Conservation (phyloP, 1,140 invertebrate genomes). For the Mamestra configurata region DNA sequence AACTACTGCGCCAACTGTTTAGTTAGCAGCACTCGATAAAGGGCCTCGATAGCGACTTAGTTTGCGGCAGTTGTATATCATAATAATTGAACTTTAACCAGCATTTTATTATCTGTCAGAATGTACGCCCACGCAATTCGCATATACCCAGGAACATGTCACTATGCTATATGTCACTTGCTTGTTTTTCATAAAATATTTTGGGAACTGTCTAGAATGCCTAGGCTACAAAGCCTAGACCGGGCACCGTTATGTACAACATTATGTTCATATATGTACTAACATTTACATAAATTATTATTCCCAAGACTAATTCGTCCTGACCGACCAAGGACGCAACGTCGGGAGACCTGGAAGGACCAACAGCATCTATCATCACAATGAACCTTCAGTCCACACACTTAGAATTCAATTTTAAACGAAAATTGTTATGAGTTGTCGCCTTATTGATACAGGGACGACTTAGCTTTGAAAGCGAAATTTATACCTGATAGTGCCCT, state of each 20-base stretch:
- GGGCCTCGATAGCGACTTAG: no score
- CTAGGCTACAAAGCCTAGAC: conserved; percentile 48
- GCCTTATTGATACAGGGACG: conserved; percentile 57
- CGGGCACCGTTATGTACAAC: conserved; percentile 60
- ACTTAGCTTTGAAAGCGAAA: conserved; percentile 84
- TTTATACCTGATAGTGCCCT: conserved; percentile 74
- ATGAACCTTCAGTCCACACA: conserved; percentile 22
- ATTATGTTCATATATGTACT: conserved; percentile 71
- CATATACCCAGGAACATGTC: neutral
- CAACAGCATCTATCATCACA: conserved; percentile 56
- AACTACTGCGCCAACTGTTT: no score
- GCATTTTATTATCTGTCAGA: no score
- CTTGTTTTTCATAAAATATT: conserved; percentile 26
- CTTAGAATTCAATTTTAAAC: conserved; percentile 52
- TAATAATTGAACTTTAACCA: no score
- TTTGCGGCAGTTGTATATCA: no score
- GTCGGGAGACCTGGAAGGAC: conserved; percentile 77
- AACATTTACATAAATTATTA: conserved; percentile 87
- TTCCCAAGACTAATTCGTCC: conserved; percentile 85
- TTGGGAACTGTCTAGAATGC: conserved; percentile 33
- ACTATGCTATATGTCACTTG: neutral
- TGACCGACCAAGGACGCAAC: conserved; percentile 81
- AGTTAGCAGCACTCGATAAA: no score
- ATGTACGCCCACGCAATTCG: no score
- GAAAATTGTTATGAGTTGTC: conserved; percentile 49